Base-by-base conservation (phyloP, 2,113 vertebrate genomes). In the Cardinalis cardinalis region DNA sequence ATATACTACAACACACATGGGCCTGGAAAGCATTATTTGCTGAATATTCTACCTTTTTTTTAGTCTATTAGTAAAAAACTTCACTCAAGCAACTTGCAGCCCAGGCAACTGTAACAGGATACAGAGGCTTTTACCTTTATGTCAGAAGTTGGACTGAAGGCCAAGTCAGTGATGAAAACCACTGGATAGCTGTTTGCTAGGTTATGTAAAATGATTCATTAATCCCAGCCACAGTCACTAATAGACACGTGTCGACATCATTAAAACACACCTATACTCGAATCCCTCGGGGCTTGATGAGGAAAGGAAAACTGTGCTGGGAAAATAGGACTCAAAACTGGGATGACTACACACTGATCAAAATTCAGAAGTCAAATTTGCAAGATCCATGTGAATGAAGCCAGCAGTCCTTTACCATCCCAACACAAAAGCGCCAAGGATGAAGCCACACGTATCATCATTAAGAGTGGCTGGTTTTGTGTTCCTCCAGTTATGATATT, bases 121-220 rank as follows among this genome's bases (percentile, higher is more conserved):
- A 40, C 11, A 80, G 60, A 92, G 46, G 32, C 25, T 92, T 89
- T 68, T 60, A 87, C 71, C 71, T 95, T 86, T 85, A 60, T 53
- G 60, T 83, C 74, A 93, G 49, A 66, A 82, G 17, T 20, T 92
- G 92, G 70, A 82, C 49, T 51, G 34, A 74, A 88, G 78, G 89
- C 84, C 48, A 49, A 72, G 55, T 75, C 81, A 89, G 61, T 78
- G 75, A 90, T 72, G 79, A 89, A 95, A 94, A 92, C 60, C 56
- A 68, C 58, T 74, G 63, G 68, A 53, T 53, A 68, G 87, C 90
- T 85, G 70, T 83, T 92, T 86, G 73, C 53, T 84, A 55, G 38
- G 49, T 87, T 92, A 83, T 80, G 72, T 29, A 66, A 94, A 90
- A 71, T 84, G 86, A 95, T 78, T 95, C 73, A 87, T 78, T 92